Percentiles rank a stretch among this genome's conserved stretches.
These are phyloP conservation scores for Salmo trutta DNA, from an alignment of 2,797 vertebrate species.

Conservation along the genomic window DNA sequence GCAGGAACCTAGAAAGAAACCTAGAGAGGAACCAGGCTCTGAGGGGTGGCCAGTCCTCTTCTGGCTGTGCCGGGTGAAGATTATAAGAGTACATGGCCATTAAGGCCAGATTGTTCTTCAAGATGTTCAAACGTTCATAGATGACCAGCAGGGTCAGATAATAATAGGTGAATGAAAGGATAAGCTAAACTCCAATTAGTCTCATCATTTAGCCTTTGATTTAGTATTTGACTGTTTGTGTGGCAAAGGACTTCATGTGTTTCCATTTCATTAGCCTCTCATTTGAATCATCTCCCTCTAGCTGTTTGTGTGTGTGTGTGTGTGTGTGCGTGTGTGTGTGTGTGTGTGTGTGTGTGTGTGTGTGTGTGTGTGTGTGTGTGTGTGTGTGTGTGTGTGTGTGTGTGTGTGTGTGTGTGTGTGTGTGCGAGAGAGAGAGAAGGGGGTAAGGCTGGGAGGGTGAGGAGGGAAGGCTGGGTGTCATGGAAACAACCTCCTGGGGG, in stretches of 20 bases:
- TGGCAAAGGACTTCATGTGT: constrained; percentile 4
- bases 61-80: no score
- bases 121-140: no score
- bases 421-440: background rate
- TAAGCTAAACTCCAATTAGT: background rate
- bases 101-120: no score
- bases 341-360: background rate
- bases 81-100: no score
- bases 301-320: constrained; percentile 10
- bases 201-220: background rate
- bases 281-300: constrained; percentile 12
- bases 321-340: background rate
- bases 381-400: background rate
- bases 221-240: background rate
- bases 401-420: background rate
- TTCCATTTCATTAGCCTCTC: constrained; percentile 4
- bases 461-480: constrained; percentile 5
- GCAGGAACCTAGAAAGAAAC: no score
- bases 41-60: no score
- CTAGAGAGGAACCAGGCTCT: no score
- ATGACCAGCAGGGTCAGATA: no score
- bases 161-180: background rate
- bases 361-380: no score
- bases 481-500: constrained; percentile 13
- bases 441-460: background rate